phyloP scores from a whole-genome alignment of 2,888 invertebrate genomes.

The Drosophila hamatofila region DNA sequence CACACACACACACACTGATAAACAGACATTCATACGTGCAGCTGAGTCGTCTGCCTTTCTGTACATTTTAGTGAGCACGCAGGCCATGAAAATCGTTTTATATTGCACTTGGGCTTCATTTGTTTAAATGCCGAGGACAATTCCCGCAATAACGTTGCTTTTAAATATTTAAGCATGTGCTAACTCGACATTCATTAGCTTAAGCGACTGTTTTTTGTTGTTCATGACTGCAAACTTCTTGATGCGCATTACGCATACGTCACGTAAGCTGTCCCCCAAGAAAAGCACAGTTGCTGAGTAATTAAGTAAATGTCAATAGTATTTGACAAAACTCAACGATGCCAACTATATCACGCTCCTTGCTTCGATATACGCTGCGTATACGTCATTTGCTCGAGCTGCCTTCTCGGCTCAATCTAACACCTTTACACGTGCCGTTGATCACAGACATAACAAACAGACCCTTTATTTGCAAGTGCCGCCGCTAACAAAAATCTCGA shows the following conservation, averaged over 20 bases:
- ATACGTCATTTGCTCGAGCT: constrained; percentile 23
- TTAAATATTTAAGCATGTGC: constrained; percentile 33
- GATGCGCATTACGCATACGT: constrained; percentile 16
- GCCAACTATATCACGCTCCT: constrained; percentile 13
- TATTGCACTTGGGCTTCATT: constrained; percentile 69
- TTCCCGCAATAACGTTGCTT: constrained; percentile 33
- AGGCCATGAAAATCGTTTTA: constrained; percentile 65
- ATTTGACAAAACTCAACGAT: constrained; percentile 8
- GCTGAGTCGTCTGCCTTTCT: constrained; percentile 36
- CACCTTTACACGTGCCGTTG: constrained; percentile 57
- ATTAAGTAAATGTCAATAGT: constrained; percentile 5
- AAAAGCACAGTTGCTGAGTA: constrained; percentile 12
- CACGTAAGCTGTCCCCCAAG: neutral
- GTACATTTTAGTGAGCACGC: constrained; percentile 35
- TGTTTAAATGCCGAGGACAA: constrained; percentile 56
- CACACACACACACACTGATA: constrained; percentile 4
- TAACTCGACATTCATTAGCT: constrained; percentile 35
- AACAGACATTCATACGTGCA: neutral
- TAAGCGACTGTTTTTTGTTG: constrained; percentile 11
- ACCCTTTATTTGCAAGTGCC: constrained; percentile 20
- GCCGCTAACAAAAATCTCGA: constrained; percentile 22
- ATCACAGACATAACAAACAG: constrained; percentile 23
- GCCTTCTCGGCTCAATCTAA: constrained; percentile 26
- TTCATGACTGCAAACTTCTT: neutral
- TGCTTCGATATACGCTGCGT: constrained; percentile 4